Evolutionary conservation across 1,140 invertebrate species (phyloP), one percentile per base, ranked within the genome.

Genomic region (Rhopalosiphum maidis): DNA sequence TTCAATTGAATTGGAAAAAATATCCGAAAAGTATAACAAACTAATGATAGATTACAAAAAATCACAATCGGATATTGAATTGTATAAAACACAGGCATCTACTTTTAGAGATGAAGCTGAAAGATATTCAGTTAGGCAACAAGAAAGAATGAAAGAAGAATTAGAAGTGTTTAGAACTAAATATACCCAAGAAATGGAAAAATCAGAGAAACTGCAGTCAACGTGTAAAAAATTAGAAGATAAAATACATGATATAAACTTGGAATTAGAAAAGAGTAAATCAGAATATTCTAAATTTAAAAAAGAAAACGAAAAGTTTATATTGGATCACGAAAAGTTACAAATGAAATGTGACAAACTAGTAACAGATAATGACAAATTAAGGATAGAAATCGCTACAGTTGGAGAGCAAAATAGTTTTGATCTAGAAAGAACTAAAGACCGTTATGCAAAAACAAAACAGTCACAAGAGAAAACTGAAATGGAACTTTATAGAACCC

Each of bases 11-110:
- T 96, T 98, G 25, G 98, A 99, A 95, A 98, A 98, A 95, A 97
- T 98, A 96, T 97, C 98, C 94, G 98, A 98, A 94, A 98, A 98
- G 94, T 97, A 98, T 94, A 98, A 99, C 94, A 97, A 98, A 95
- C 96, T 97, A 89, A 97, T 98, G 94, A 95, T 96, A 9, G 98
- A 99, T 94, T 96, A 98, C 91, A 96, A 98, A 93, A 97, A 98
- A 95, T 96, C 97, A 8, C 97, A 98, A 94, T 96, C 96, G 6
- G 98, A 98, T 94, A 95, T 97, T 22, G 97, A 97, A 83, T 96
- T 96, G 95, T 95, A 96, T 37, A 93, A 96, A 94, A 95, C 95
- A 94, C 97, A 97, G 94, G 97, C 96, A 48, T 98, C 96, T 94
- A 97, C 96, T 94, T 96, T 97, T 68, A 96, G 96, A 94, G 95